phyloP scores from a whole-genome alignment of 2,888 invertebrate species.

The Calameuta pallipes region DNA sequence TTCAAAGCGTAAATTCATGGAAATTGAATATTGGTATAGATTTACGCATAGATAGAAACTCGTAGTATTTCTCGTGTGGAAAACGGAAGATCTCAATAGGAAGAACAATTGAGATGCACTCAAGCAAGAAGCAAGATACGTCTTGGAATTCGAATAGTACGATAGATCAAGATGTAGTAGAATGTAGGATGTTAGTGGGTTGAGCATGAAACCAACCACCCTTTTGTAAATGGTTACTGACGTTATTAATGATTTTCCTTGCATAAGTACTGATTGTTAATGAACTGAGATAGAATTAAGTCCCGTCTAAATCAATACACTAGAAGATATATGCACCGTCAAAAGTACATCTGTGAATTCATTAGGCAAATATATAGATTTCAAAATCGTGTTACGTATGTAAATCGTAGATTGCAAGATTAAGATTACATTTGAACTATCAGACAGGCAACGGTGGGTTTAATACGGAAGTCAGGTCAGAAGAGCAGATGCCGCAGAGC shows the following conservation, averaged over 20 bases:
- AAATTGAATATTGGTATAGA: neutral
- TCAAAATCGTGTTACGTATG: neutral
- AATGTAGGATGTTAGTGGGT: neutral
- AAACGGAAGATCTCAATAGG: neutral
- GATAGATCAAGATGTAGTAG: neutral
- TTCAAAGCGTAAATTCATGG: neutral
- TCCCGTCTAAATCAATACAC: neutral
- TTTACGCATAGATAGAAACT: neutral
- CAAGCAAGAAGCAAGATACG: neutral
- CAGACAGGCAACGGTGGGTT: constrained; percentile 10
- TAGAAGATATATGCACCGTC: neutral
- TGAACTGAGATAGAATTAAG: neutral
- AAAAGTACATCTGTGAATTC: neutral
- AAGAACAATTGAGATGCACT: neutral
- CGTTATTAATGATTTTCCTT: neutral
- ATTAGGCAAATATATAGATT: neutral
- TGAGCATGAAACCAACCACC: neutral
- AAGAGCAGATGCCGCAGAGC: constrained; percentile 14
- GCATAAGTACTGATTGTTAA: neutral
- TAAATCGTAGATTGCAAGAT: neutral
- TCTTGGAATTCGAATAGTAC: neutral
- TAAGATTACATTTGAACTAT: neutral
- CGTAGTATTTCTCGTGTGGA: neutral
- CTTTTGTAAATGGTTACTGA: neutral
- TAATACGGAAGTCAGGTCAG: constrained; percentile 27